Evolutionary conservation across 1,140 invertebrate genomes (phyloP).

Genomic region (Wiebesia pumilae): DNA sequence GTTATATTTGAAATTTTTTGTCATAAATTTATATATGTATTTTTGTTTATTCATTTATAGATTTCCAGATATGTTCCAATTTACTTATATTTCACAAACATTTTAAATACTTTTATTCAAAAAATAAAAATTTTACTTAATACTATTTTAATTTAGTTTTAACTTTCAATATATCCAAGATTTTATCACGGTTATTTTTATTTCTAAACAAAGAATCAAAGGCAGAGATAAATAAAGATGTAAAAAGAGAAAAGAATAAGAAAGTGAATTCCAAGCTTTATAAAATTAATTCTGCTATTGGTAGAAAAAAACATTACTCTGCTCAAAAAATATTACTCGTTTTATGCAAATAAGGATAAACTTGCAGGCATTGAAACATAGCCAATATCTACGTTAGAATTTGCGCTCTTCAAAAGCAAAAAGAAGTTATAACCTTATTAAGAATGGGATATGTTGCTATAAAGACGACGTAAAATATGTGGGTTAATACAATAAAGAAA

Average conservation of each 20-base stretch:
- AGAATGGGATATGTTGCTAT: background rate
- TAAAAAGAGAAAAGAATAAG: background rate
- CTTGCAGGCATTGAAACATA: background rate
- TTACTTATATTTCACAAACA: too few species aligned
- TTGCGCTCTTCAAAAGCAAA: background rate
- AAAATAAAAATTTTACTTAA: too few species aligned
- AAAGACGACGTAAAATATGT: background rate
- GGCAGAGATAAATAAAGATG: background rate
- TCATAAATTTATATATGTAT: background rate
- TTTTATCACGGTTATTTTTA: background rate
- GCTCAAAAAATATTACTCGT: background rate
- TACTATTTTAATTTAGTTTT: slow-evolving; percentile 10
- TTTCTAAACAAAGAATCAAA: background rate
- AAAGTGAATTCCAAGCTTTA: background rate
- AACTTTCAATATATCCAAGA: background rate
- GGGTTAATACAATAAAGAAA: background rate
- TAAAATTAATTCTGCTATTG: slow-evolving; percentile 24
- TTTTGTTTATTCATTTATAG: too few species aligned
- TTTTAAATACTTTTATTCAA: too few species aligned
- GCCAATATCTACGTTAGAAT: background rate
- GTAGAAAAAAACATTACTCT: background rate
- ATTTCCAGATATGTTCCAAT: too few species aligned
- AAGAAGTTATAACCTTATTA: background rate
- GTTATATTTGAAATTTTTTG: background rate
- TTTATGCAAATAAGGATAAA: too few species aligned